These are phyloP conservation scores for Procambarus virginalis DNA, from an alignment of 1,140 invertebrate species.

Conservation along the genomic window DNA sequence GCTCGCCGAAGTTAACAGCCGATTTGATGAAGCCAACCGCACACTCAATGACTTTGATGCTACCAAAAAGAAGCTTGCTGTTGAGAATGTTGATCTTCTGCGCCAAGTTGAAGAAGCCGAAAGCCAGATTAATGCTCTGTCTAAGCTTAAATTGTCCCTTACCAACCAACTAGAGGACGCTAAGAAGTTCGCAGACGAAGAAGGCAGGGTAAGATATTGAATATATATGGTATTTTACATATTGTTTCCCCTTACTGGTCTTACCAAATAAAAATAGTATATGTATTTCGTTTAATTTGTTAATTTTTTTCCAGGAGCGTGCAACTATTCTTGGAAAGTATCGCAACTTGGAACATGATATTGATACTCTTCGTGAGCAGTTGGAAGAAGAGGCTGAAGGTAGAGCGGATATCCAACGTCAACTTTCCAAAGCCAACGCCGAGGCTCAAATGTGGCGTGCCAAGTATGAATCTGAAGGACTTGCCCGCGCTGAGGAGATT, in stretches of 20 bases:
- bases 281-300: neutral
- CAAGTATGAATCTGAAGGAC: slow-evolving; percentile 52
- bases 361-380: slow-evolving; percentile 76
- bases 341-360: slow-evolving; percentile 76
- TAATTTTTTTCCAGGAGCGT: slow-evolving; percentile 74
- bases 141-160: slow-evolving; percentile 52
- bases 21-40: slow-evolving; percentile 75
- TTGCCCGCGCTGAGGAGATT: slow-evolving; percentile 75
- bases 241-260: too few species aligned
- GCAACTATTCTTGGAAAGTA: slow-evolving; percentile 66
- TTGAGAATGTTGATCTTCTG: slow-evolving; percentile 77
- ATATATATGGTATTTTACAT: neutral
- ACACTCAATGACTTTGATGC: slow-evolving; percentile 44
- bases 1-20: slow-evolving; percentile 77
- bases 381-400: slow-evolving; percentile 77
- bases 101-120: slow-evolving; percentile 79
- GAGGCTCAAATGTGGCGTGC: slow-evolving; percentile 60
- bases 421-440: slow-evolving; percentile 70
- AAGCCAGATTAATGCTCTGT: slow-evolving; percentile 76
- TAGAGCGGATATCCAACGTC: slow-evolving; percentile 78
- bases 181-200: slow-evolving; percentile 70
- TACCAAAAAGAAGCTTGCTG: slow-evolving; percentile 69
- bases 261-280: too few species aligned
- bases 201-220: slow-evolving; percentile 73
- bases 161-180: slow-evolving; percentile 41